Conservation (phyloP, 2,113 vertebrate genomes). For the Clinocottus analis region DNA sequence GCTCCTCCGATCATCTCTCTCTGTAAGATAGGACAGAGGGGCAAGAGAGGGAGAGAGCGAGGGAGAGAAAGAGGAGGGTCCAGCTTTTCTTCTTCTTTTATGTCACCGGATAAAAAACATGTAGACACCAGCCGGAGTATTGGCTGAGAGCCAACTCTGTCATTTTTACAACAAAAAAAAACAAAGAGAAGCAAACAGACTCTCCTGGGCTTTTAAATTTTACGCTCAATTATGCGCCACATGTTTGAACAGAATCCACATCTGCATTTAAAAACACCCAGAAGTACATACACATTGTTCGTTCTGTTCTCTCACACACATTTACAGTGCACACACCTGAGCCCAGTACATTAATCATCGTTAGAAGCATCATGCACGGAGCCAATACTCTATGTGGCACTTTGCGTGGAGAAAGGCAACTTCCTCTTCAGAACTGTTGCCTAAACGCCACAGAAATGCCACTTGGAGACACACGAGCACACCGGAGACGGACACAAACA, state of each 20-base stretch:
- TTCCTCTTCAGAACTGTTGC: constrained; percentile 56
- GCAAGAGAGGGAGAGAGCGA: constrained; percentile 32
- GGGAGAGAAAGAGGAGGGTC: constrained; percentile 46
- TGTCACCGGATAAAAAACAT: constrained; percentile 60
- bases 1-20: constrained; percentile 82
- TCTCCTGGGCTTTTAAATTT: constrained; percentile 44
- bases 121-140: constrained; percentile 35
- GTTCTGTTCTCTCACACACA: constrained; percentile 44
- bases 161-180: constrained; percentile 8
- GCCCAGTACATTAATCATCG: constrained; percentile 66
- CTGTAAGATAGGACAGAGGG: constrained; percentile 67
- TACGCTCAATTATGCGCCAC: constrained; percentile 56
- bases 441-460: constrained; percentile 73
- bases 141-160: constrained; percentile 52
- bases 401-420: constrained; percentile 65
- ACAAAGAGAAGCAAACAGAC: constrained; percentile 14
- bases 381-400: constrained; percentile 58
- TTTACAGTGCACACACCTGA: constrained; percentile 69
- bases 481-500: constrained; percentile 28
- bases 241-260: constrained; percentile 54
- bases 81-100: constrained; percentile 57
- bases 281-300: constrained; percentile 40
- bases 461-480: constrained; percentile 45
- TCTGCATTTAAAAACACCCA: constrained; percentile 50
- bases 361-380: constrained; percentile 58